Evolutionary conservation across 2,888 invertebrate genomes (phyloP), one percentile per base, ranked within the genome.

Genomic region (Camponotus fellah): DNA sequence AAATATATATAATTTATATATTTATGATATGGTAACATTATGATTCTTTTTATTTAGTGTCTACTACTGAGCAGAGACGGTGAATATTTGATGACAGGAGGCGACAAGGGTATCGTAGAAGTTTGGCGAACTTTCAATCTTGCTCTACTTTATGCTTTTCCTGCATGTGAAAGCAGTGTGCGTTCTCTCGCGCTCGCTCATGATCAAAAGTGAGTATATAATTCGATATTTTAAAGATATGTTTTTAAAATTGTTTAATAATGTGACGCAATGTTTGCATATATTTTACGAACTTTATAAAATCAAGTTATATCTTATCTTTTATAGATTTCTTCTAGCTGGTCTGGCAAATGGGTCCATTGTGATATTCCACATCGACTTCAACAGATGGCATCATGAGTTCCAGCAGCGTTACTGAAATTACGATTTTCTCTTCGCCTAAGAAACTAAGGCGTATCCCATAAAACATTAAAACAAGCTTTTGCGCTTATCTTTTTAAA

Each of bases 331-430:
- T 96, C 96, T 99, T 91, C 96, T 99, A 93, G 99, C 99, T 91
- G 99, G 99, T 79, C 96, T 99, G 83, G 98, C 99, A 83, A 98
- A 99, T 91, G 99, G 99, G 77, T 99, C 99, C 77, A 97, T 99
- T 91, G 98, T 99, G 86, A 99, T 99, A 92, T 99, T 99, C 96
- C 99, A 99, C 96, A 99, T 99, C 95, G 99, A 99, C 95, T 99
- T 99, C 96, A 99, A 99, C 95, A 96, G 98, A 94, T 99, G 99
- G 99, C 99, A 99, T 95, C 98, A 99, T 95, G 98, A 99, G 95
- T 99, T 98, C 95, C 98, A 99, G 94, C 98, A 98, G 95, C 97
- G 98, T 92, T 98, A 98, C 96, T 98, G 96, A 96, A 94, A 90
- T 68, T 88, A 82, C 83, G 71, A 69, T 43, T 89, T 86, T 62